These are phyloP conservation scores for Drosophila sp. DNA, from an alignment of 1,140 invertebrate species.

Conservation along the genomic window DNA sequence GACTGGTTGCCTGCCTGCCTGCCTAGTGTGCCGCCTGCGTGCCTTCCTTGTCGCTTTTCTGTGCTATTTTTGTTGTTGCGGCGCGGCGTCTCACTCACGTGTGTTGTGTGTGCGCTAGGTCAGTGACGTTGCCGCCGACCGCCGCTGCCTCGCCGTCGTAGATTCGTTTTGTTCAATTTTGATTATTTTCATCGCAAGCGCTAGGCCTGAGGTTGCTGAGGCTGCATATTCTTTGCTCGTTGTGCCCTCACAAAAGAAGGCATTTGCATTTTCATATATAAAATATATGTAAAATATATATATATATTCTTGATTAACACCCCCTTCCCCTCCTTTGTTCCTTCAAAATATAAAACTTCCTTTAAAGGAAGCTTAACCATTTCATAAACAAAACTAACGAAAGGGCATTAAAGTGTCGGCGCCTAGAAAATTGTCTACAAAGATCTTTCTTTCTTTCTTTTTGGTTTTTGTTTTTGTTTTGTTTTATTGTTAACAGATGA, in stretches of 20 bases:
- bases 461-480: slow-evolving; percentile 25
- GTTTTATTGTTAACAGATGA: slow-evolving; percentile 69
- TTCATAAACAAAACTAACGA: too few species aligned
- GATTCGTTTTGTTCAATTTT: slow-evolving; percentile 47
- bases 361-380: too few species aligned
- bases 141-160: slow-evolving; percentile 32
- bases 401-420: not conserved
- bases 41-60: slow-evolving; percentile 5
- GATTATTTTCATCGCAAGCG: slow-evolving; percentile 9
- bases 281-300: not conserved
- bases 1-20: slow-evolving; percentile 9
- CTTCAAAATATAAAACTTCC: too few species aligned
- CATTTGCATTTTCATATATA: slow-evolving; percentile 20
- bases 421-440: not conserved
- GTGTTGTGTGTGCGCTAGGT: slow-evolving; percentile 73
- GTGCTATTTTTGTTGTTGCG: slow-evolving; percentile 45
- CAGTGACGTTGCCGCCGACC: slow-evolving; percentile 65
- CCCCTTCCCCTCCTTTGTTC: too few species aligned
- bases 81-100: slow-evolving; percentile 52
- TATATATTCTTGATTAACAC: not conserved
- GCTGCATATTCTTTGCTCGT: slow-evolving; percentile 14
- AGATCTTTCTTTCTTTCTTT: slow-evolving; percentile 3
- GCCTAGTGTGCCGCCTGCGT: not conserved
- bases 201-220: slow-evolving; percentile 6
- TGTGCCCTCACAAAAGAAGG: slow-evolving; percentile 25